These are phyloP conservation scores for Chrysaora quinquecirrha DNA, from an alignment of 30 jellyfish, hydroid and myxozoan genomes.

Conservation along the genomic window DNA sequence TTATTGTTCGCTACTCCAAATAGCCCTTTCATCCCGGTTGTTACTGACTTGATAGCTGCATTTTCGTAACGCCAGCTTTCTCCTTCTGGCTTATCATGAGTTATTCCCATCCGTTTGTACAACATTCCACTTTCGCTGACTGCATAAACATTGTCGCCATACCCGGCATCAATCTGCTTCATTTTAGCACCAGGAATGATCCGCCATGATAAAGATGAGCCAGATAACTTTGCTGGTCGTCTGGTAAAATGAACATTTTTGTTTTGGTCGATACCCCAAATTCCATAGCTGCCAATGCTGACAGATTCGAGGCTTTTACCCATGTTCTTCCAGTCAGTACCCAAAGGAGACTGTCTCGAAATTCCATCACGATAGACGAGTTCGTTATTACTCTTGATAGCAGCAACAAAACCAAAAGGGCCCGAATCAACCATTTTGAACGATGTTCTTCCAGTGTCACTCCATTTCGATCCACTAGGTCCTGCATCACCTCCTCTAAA, in stretches of 20 bases:
- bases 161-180: constrained; percentile 69
- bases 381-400: constrained; percentile 17
- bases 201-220: constrained; percentile 38
- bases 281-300: constrained; percentile 67
- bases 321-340: constrained; percentile 54
- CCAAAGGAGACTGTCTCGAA: constrained; percentile 39
- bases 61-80: constrained; percentile 36
- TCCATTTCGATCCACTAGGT: constrained; percentile 49
- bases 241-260: constrained; percentile 37
- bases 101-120: constrained; percentile 52
- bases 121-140: constrained; percentile 55
- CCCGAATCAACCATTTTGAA: constrained; percentile 68
- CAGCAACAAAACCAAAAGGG: constrained; percentile 38
- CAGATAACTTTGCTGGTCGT: constrained; percentile 25
- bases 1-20: constrained; percentile 61
- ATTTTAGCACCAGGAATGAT: constrained; percentile 24
- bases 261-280: constrained; percentile 60
- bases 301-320: constrained; percentile 32
- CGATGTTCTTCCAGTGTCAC: constrained; percentile 11
- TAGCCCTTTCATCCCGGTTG: constrained; percentile 77
- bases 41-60: constrained; percentile 23
- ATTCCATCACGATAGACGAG: constrained; percentile 64
- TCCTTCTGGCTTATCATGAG: constrained; percentile 73
- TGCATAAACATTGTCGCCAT: constrained; percentile 80
- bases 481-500: constrained; percentile 31